phyloP scores from a whole-genome alignment of 1,140 invertebrate genomes.

The Thaumatotibia leucotreta region DNA sequence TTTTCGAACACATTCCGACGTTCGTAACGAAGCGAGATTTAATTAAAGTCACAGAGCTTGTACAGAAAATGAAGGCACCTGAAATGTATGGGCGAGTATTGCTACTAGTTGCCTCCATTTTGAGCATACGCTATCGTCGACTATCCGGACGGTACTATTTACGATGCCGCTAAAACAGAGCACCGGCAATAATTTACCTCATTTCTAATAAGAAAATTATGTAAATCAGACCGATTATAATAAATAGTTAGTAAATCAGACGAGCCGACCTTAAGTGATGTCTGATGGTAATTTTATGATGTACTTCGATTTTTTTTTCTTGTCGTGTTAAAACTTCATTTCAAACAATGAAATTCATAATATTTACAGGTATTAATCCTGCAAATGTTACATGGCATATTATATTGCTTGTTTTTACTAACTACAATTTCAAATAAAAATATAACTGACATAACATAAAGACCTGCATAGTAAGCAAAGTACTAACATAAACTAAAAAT shows the following conservation, averaged over 20 bases:
- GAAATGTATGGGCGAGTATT: too few species aligned
- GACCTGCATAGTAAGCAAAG: too few species aligned
- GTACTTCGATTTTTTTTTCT: neutral
- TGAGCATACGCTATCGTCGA: too few species aligned
- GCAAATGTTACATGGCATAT: neutral
- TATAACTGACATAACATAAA: too few species aligned
- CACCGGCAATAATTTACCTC: conserved; percentile 59
- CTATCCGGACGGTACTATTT: conserved; percentile 51
- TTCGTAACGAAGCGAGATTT: conserved; percentile 60
- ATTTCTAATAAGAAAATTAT: conserved; percentile 71
- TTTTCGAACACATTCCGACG: conserved; percentile 36
- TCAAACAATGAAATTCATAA: neutral
- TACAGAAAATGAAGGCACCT: too few species aligned
- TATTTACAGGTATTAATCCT: neutral
- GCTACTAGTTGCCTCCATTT: too few species aligned
- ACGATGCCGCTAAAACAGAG: conserved; percentile 67
- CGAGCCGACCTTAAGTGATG: neutral
- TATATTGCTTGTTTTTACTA: too few species aligned
- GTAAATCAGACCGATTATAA: conserved; percentile 65
- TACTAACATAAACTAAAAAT: too few species aligned
- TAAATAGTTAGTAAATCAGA: conserved; percentile 51
- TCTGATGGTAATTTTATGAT: conserved; percentile 12
- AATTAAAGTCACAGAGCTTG: conserved; percentile 71
- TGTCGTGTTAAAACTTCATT: neutral
- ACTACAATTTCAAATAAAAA: too few species aligned